Conservation (phyloP, 2,888 invertebrate genomes). For the Standfussiana lucernea region DNA sequence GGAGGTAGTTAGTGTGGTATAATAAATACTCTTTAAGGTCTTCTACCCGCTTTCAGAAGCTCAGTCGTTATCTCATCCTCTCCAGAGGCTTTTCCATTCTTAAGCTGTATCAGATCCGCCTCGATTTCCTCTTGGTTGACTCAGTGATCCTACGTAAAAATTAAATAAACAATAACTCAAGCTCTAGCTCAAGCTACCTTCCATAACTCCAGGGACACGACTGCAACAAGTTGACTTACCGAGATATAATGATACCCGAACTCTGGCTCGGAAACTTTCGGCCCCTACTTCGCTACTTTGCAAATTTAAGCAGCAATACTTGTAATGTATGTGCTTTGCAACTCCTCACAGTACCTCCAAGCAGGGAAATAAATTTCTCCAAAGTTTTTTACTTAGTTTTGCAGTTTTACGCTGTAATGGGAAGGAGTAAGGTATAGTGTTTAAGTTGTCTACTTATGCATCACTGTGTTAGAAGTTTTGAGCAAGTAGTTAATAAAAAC, state of each 20-base stretch:
- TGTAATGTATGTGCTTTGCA: conserved; percentile 62
- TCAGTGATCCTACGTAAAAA: neutral
- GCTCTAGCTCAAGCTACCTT: too few relatives aligned
- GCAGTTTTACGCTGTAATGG: conserved; percentile 53
- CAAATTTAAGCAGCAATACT: conserved; percentile 68
- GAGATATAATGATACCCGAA: conserved; percentile 63
- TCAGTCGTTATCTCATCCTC: neutral
- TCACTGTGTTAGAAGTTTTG: conserved; percentile 30
- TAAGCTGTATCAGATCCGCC: too few relatives aligned
- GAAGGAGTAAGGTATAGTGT: conserved; percentile 44
- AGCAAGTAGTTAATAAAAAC: conserved; percentile 17
- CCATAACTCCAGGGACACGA: conserved; percentile 32
- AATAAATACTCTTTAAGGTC: too few relatives aligned
- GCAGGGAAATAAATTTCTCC: conserved; percentile 49
- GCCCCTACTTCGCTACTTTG: conserved; percentile 56
- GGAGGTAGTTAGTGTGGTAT: too few relatives aligned
- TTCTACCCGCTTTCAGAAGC: neutral
- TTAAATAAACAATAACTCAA: neutral
- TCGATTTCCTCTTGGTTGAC: neutral
- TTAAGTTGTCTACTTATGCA: conserved; percentile 44
- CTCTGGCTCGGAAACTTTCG: conserved; percentile 51
- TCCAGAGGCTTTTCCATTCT: neutral
- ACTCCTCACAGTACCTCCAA: conserved; percentile 45
- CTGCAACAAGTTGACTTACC: conserved; percentile 57
- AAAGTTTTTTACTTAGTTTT: conserved; percentile 61